Percentiles rank a stretch among this genome's conserved stretches.
phyloP scores from a whole-genome alignment of 2,888 invertebrate species.

The Peribatodes rhomboidaria region DNA sequence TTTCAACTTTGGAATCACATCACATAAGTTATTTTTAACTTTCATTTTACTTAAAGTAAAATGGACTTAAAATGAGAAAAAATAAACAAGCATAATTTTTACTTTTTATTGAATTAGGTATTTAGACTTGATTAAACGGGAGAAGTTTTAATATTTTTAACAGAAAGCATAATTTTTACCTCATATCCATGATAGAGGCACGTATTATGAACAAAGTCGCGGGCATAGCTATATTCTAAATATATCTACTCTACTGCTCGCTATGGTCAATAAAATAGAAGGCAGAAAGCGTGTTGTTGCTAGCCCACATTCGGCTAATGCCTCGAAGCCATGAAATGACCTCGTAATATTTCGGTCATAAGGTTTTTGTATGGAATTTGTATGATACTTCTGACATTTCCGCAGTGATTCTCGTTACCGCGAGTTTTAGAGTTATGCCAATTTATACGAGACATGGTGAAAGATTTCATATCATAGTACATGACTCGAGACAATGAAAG shows the following conservation, averaged over 20 bases:
- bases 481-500: background rate
- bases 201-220: background rate
- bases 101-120: too few species aligned
- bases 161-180: too few species aligned
- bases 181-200: too few species aligned
- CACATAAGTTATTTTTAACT: background rate
- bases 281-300: constrained; percentile 46
- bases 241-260: constrained; percentile 17
- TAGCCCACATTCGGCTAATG: constrained; percentile 46
- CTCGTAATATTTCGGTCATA: constrained; percentile 42
- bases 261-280: constrained; percentile 44
- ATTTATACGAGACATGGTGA: constrained; percentile 14
- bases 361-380: constrained; percentile 34
- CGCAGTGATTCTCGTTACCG: constrained; percentile 15
- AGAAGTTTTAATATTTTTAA: too few species aligned
- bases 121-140: too few species aligned
- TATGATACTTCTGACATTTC: constrained; percentile 28
- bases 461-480: background rate
- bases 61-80: too few species aligned
- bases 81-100: too few species aligned
- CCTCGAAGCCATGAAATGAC: constrained; percentile 44
- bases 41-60: too few species aligned
- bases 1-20: background rate
- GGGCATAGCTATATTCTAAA: constrained; percentile 8
- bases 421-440: constrained; percentile 10